Evolutionary conservation across 1,140 invertebrate species (phyloP), one percentile per base, ranked within the genome.

Genomic region (Antheraea pernyi): DNA sequence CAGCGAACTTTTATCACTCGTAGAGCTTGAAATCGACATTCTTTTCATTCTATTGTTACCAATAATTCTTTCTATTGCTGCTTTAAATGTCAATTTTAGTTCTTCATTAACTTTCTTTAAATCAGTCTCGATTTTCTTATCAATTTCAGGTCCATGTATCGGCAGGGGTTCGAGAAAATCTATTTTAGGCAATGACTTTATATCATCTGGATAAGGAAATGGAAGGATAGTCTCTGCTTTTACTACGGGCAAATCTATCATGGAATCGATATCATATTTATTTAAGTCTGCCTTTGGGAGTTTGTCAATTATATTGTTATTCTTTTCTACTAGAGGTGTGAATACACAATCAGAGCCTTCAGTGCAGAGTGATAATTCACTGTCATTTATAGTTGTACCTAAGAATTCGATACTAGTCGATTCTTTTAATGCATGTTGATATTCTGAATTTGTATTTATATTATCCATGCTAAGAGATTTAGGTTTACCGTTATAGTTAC

Each of bases 401-500:
- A 59, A 59, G 36, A 67, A 83, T 67, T 91, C 90, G 73, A 90
- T 80, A 70, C 90, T 91, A 69, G 83, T 88, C 70, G 90, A 79
- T 70, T 92, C 87, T 69, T 82, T 83, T 64, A 92, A 80, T 68
- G 74, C 79, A 72, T 88, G 80, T 77, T 86, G 79, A 65, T 82
- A 92, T 68, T 79, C 82, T 19, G 62, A 71, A 42, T 80, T 78
- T 48, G 36, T 68, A 70, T 82, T 80, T 18, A 92, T 70, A 75
- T 91, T 91, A 70, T 93, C 91, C 69, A 82, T 74, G 79, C 91
- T 92, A 59, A 79, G 83, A 9, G 91, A 79, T 68, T 92, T 91
- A 37, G 84, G 81, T 83, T 89, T 91, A 58, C 85, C 87, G 16
- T 88, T 84, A 58, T 80, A 90, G 18, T 84, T 74, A 13, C 82